These are phyloP conservation scores for Ranitomeya imitator DNA, from an alignment of 2,113 vertebrate species.

Conservation along the genomic window DNA sequence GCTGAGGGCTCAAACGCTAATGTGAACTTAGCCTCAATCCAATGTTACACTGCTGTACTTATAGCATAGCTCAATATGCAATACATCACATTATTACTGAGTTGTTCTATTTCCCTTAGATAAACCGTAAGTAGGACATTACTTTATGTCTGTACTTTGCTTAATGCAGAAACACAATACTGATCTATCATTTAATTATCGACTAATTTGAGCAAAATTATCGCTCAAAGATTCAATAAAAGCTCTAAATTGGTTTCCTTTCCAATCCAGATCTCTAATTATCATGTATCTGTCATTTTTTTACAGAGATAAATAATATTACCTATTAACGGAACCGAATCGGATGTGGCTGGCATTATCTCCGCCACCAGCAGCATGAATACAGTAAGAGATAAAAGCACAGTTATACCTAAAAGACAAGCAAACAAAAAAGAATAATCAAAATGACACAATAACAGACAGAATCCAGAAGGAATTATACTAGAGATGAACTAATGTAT, in stretches of 20 bases:
- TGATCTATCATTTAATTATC: not conserved
- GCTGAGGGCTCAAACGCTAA: too few species aligned
- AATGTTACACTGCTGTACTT: not conserved
- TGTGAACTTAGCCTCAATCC: not conserved
- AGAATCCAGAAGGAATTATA: not conserved
- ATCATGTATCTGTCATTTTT: not conserved
- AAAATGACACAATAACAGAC: not conserved
- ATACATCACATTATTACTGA: not conserved
- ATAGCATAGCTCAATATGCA: not conserved
- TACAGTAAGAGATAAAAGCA: constrained; percentile 91
- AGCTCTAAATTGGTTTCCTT: not conserved
- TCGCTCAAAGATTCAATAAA: not conserved
- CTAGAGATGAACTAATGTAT: too few species aligned
- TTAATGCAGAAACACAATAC: not conserved
- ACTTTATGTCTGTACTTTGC: not conserved
- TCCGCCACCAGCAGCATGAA: constrained; percentile 96
- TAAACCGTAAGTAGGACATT: not conserved
- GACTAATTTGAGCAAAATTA: not conserved
- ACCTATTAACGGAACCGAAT: constrained; percentile 95
- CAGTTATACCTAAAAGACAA: constrained; percentile 86
- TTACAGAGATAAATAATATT: constrained; percentile 60
- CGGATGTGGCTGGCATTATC: constrained; percentile 95
- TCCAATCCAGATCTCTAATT: not conserved
- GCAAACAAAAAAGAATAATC: constrained; percentile 42
- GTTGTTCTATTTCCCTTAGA: not conserved